Evolutionary conservation across 2,113 vertebrate genomes (phyloP), one percentile per base, ranked within the genome.

Genomic region (Phalacrocorax brasilianus): DNA sequence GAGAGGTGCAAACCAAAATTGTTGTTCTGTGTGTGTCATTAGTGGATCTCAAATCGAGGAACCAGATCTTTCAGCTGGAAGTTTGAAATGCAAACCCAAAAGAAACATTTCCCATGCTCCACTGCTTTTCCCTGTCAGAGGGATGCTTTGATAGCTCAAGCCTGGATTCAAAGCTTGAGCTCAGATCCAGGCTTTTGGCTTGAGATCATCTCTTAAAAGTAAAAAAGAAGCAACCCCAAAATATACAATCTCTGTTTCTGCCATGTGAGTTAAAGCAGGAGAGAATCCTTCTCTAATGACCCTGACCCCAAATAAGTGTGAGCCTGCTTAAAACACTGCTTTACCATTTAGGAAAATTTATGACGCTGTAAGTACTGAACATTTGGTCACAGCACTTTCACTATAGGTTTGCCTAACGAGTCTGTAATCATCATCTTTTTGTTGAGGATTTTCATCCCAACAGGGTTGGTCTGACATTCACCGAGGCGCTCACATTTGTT

Each of bases 271-370:
- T 94, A 93, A 70, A 72, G 58, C 75, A 62, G 67, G 52, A 89
- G 67, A 68, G n/a, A 71, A 68, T 89, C 63, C 26, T 85, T 81
- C 56, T 74, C 75, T 84, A 62, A 33, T 47, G 67, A 80, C 85
- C 75, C 72, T 58, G 89, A 88, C 93, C 94, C 77, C 90, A 88
- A 85, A 74, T 58, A 91, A 95, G 56, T 32, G 75, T 0, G 3
- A 80, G 47, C 28, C 56, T 80, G 62, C 55, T 97, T 70, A 85
- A 96, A 97, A 95, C 89, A 28, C 84, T 63, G 65, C 92, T 94
- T 78, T 76, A 66, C 93, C 79, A 93, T 91, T 97, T 96, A 93
- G 85, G 82, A 81, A 96, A 95, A 97, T 97, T 97, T 95, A 97
- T 97, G 87, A 53, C 74, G 15, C 71, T 28, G 58, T 91, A 86